These are phyloP conservation scores for Ptilonorhynchus violaceus DNA, from an alignment of 2,113 vertebrate species.

Conservation along the genomic window DNA sequence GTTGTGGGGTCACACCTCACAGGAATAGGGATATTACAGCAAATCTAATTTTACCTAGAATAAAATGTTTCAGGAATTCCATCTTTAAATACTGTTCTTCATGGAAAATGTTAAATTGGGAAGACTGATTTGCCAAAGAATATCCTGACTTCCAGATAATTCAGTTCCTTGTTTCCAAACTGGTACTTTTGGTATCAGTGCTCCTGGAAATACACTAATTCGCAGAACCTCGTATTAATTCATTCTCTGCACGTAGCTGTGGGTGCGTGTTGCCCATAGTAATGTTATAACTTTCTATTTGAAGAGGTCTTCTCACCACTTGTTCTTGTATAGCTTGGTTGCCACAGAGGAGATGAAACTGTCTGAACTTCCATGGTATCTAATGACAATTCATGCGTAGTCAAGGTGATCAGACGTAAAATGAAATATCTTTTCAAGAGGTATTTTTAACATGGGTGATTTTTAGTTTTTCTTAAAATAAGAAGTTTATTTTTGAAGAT, in stretches of 20 bases:
- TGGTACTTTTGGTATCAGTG: accelerated
- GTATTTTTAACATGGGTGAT: background rate
- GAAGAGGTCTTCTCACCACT: background rate
- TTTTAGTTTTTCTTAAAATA: background rate
- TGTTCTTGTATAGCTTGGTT: background rate
- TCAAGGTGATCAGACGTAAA: background rate
- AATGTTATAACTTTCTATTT: background rate
- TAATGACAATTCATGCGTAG: background rate
- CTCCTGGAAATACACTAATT: background rate
- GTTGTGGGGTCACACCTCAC: background rate
- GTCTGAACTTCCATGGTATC: background rate
- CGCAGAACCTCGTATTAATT: background rate
- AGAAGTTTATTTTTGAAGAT: background rate
- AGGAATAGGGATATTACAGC: background rate
- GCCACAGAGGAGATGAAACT: background rate
- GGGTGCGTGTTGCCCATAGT: background rate
- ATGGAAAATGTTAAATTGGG: background rate
- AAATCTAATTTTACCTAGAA: background rate
- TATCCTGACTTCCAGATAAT: background rate
- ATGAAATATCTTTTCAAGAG: background rate
- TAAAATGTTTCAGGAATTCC: background rate
- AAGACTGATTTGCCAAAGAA: background rate
- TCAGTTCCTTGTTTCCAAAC: background rate
- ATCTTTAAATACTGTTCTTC: background rate
- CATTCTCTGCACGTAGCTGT: background rate